phyloP scores from a whole-genome alignment of 2,797 vertebrate genomes.

The Eutrigla gurnardus region DNA sequence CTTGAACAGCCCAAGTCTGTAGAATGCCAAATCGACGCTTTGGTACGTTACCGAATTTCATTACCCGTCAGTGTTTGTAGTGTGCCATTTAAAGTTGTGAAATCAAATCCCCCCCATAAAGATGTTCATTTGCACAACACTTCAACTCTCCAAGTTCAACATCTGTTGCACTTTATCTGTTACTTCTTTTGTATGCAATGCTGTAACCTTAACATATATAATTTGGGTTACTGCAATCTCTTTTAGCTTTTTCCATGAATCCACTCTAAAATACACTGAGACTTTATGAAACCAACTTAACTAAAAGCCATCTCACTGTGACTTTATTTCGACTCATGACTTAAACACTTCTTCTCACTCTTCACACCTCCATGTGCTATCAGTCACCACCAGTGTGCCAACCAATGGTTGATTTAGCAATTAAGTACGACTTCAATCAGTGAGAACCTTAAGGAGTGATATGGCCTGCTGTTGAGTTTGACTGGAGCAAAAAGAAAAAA shows the following conservation, averaged over 20 bases:
- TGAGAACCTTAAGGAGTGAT: background rate
- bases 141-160: conserved; percentile 21
- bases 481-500: conserved; percentile 5
- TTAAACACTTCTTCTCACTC: background rate
- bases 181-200: conserved; percentile 5
- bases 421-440: background rate
- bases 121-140: background rate
- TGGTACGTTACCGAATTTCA: conserved; percentile 39
- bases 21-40: conserved; percentile 35
- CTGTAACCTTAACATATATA: background rate
- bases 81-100: conserved; percentile 15
- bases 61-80: conserved; percentile 4
- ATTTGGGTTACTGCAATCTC: background rate
- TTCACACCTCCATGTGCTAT: background rate
- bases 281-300: background rate
- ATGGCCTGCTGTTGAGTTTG: conserved; percentile 1
- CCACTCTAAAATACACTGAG: background rate
- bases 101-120: conserved; percentile 30
- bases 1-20: conserved; percentile 16
- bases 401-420: background rate
- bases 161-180: conserved; percentile 21
- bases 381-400: background rate
- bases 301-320: background rate
- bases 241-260: conserved; percentile 6
- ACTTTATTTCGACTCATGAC: conserved; percentile 7